phyloP scores from a whole-genome alignment of 2,888 invertebrate genomes.

The Poecilus cupreus region DNA sequence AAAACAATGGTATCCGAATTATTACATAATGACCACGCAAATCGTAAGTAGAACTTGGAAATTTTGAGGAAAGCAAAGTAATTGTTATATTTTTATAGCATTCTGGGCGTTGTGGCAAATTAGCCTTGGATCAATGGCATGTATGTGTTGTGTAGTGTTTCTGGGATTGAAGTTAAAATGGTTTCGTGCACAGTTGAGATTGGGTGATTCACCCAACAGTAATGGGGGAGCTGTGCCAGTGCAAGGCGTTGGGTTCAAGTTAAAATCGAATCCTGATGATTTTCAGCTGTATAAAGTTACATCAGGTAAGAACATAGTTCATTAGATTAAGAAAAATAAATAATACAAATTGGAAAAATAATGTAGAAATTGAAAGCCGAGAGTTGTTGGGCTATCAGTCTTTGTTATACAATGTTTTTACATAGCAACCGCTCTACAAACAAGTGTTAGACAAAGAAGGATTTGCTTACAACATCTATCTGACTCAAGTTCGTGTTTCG shows the following conservation, averaged over 20 bases:
- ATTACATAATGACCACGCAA: constrained; percentile 8
- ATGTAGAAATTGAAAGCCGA: too few species aligned
- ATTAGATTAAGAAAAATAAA: too few species aligned
- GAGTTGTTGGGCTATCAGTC: too few species aligned
- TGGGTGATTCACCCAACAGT: constrained; percentile 62
- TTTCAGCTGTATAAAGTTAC: constrained; percentile 43
- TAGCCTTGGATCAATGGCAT: constrained; percentile 28
- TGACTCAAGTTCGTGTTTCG: too few species aligned
- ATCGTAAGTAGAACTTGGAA: constrained; percentile 21
- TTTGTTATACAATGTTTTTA: too few species aligned
- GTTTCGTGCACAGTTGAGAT: constrained; percentile 72
- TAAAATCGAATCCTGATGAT: constrained; percentile 32
- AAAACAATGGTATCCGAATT: constrained; percentile 21
- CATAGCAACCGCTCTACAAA: too few species aligned
- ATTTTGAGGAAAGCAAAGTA: not conserved
- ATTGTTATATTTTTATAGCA: constrained; percentile 7
- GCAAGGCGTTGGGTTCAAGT: constrained; percentile 46
- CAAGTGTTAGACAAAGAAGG: too few species aligned
- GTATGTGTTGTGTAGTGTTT: constrained; percentile 61
- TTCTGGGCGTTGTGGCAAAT: constrained; percentile 8
- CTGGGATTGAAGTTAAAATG: constrained; percentile 73
- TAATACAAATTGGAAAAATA: too few species aligned
- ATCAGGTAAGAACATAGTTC: constrained; percentile 49
- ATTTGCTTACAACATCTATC: too few species aligned
- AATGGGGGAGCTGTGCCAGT: constrained; percentile 47